Conservation (phyloP, 1,140 invertebrate species). For the Hermetia illucens region DNA sequence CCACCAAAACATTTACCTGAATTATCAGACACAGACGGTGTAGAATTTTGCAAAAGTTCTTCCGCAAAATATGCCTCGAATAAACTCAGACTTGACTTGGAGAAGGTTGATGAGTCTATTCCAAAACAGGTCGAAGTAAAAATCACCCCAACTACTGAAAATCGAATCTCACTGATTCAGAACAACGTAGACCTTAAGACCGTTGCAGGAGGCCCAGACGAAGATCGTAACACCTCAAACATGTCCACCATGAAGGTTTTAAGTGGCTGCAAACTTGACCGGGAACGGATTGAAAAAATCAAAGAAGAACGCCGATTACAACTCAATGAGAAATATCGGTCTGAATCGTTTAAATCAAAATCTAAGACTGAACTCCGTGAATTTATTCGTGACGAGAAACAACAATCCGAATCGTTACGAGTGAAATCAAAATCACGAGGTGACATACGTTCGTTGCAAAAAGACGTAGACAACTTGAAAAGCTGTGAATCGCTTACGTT, state of each 20-base stretch:
- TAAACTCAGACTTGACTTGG: constrained; percentile 5
- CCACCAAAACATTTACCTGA: constrained; percentile 41
- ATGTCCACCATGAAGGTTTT: constrained; percentile 17
- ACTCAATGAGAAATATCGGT: constrained; percentile 71
- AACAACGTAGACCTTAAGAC: constrained; percentile 23
- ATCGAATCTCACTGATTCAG: constrained; percentile 41
- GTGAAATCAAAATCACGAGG: constrained; percentile 29
- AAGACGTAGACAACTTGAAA: constrained; percentile 22
- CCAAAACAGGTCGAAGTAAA: constrained; percentile 13
- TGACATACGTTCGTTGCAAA: constrained; percentile 22
- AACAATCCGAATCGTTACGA: constrained; percentile 21
- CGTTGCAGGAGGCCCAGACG: constrained; percentile 10
- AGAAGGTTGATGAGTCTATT: constrained; percentile 9
- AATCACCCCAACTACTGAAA: constrained; percentile 40
- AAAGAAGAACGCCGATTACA: constrained; percentile 81
- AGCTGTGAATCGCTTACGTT: constrained; percentile 1
- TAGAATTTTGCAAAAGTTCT: constrained; percentile 19
- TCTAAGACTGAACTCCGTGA: constrained; percentile 25
- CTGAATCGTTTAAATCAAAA: constrained; percentile 52
- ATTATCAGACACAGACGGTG: constrained; percentile 28
- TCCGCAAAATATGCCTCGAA: too few species aligned
- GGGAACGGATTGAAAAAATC: constrained; percentile 76
- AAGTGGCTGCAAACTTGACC: constrained; percentile 39
- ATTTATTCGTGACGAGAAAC: constrained; percentile 13
- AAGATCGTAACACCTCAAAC: constrained; percentile 34